phyloP scores from a whole-genome alignment of 2,113 vertebrate species.

The Paracanthobrama guichenoti region DNA sequence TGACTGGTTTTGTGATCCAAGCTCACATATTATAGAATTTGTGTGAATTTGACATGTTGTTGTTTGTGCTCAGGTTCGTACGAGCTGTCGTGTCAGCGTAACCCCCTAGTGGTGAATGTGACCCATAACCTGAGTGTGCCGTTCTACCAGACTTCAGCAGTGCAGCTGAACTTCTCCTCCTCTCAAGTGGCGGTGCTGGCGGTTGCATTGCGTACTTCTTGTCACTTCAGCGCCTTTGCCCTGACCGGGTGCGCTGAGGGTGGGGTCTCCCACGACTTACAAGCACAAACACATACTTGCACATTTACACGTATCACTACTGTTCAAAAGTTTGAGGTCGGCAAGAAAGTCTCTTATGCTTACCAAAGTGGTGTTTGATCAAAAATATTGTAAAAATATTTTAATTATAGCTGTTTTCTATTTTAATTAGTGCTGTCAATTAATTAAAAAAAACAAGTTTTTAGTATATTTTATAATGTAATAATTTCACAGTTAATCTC shows the following conservation, averaged over 20 bases:
- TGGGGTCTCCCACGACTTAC: slow-evolving; percentile 71
- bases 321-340: not conserved
- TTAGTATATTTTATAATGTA: no score
- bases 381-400: no score
- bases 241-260: slow-evolving; percentile 78
- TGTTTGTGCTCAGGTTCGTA: slow-evolving; percentile 74
- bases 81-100: slow-evolving; percentile 84
- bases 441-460: no score
- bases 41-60: not conserved
- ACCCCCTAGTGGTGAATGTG: slow-evolving; percentile 83
- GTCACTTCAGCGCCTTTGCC: slow-evolving; percentile 72
- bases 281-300: slow-evolving; percentile 37
- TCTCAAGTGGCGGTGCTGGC: slow-evolving; percentile 82
- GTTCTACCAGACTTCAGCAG: slow-evolving; percentile 67
- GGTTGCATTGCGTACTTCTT: slow-evolving; percentile 82
- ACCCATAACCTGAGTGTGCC: slow-evolving; percentile 71
- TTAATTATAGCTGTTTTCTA: no score
- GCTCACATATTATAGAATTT: not conserved
- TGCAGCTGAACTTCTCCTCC: slow-evolving; percentile 87
- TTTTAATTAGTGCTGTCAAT: no score
- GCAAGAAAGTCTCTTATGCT: not conserved
- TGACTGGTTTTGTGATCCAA: no score
- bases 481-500: no score
- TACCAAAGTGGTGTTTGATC: not conserved
- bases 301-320: not conserved